A percentile compares a stretch with the other conserved stretches of the same genome.
Conservation (phyloP, 1,140 invertebrate species). For the Dreissena rostriformis region DNA sequence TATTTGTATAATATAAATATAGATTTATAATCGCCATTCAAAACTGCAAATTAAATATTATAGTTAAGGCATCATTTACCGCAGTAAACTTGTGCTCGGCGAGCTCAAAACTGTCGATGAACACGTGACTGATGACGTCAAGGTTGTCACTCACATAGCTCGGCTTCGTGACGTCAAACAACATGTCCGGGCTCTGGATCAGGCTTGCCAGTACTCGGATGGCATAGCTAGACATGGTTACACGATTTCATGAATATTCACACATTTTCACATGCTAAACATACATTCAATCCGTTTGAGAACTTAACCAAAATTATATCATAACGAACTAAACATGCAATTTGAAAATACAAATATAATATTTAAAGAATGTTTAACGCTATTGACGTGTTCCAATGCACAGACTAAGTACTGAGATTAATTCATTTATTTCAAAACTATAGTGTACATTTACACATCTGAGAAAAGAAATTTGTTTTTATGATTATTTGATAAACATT, state of each 20-base stretch:
- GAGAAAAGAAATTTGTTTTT: too few species aligned
- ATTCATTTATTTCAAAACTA: too few species aligned
- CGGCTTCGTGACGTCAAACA: conserved; percentile 47
- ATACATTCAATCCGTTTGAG: too few species aligned
- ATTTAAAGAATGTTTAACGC: too few species aligned
- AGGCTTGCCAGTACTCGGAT: conserved; percentile 47
- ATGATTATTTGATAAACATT: too few species aligned
- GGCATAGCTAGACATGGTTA: conserved; percentile 30
- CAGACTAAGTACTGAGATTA: too few species aligned
- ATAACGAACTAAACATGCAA: too few species aligned
- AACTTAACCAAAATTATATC: too few species aligned
- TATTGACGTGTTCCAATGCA: too few species aligned
- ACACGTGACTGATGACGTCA: conserved; percentile 37
- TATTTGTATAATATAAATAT: not conserved
- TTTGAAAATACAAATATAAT: not conserved
- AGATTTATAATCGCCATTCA: not conserved
- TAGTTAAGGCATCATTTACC: conserved; percentile 5
- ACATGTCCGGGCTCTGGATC: conserved; percentile 23
- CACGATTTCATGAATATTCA: too few species aligned
- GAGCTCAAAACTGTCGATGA: conserved; percentile 53
- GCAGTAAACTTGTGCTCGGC: conserved; percentile 34
- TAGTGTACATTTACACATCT: too few species aligned
- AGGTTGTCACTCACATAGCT: conserved; percentile 22
- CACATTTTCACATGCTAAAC: too few species aligned
- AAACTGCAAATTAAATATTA: not conserved